Percentiles rank a stretch among this genome's conserved stretches.
These are phyloP conservation scores for Haliclystus octoradiatus DNA, from an alignment of 30 jellyfish, hydroid and myxozoan species.

Conservation along the genomic window DNA sequence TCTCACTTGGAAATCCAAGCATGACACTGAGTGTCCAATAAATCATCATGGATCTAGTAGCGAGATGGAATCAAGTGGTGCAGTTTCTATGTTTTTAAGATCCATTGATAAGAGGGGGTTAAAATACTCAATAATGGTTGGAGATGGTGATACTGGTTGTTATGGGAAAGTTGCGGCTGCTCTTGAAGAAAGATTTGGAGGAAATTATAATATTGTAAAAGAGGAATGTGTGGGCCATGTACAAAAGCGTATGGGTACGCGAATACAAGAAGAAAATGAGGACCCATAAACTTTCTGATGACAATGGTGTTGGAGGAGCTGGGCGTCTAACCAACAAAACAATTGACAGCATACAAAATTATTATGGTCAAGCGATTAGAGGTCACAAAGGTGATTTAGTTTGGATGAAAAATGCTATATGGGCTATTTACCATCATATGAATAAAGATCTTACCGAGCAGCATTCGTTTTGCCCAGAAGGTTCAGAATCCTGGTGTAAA, in stretches of 20 bases:
- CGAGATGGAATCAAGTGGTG: constrained; percentile 27
- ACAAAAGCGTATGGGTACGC: constrained; percentile 14
- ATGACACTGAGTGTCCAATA: constrained; percentile 11
- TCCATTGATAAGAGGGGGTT: constrained; percentile 2
- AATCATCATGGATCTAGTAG: constrained; percentile 26
- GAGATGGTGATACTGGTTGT: constrained; percentile 40
- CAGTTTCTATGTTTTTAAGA: constrained; percentile 9
- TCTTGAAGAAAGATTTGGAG: neutral
- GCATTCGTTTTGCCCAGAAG: constrained; percentile 14
- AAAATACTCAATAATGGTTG: constrained; percentile 11
- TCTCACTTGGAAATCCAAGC: constrained; percentile 8
- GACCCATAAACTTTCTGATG: constrained; percentile 9
- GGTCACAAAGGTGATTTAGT: constrained; percentile 4
- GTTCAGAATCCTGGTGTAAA: constrained; percentile 5
- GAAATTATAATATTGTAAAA: neutral
- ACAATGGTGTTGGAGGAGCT: constrained; percentile 20
- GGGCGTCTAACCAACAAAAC: constrained; percentile 10
- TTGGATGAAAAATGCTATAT: constrained; percentile 8
- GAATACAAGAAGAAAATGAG: constrained; percentile 13
- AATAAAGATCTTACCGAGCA: constrained; percentile 1
- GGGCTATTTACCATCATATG: constrained; percentile 12
- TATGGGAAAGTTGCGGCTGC: constrained; percentile 19
- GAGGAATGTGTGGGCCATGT: too few relatives aligned
- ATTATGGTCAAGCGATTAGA: constrained; percentile 8
- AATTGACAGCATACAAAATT: constrained; percentile 16